Conservation (phyloP, 2,888 invertebrate species). For the Leptopilina myrica region DNA sequence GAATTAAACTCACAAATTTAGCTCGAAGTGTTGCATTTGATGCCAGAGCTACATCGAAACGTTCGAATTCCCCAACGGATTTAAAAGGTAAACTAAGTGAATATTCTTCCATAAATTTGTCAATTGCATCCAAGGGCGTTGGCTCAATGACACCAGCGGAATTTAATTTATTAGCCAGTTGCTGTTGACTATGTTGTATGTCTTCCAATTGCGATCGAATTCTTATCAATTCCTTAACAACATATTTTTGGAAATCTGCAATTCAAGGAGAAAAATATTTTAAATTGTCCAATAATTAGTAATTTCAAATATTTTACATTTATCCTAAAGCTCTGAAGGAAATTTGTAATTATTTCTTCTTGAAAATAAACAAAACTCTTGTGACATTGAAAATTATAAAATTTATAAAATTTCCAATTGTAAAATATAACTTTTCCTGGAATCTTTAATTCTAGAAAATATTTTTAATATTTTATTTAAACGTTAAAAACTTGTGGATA, state of each 20-base stretch:
- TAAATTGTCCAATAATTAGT: too few relatives aligned
- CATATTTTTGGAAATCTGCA: slow-evolving; percentile 24
- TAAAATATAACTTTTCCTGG: too few relatives aligned
- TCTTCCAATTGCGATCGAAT: slow-evolving; percentile 9
- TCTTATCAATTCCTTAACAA: slow-evolving; percentile 18
- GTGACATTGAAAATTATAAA: too few relatives aligned
- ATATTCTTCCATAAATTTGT: slow-evolving; percentile 27
- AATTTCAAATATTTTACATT: not conserved
- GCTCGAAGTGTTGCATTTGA: slow-evolving; percentile 1
- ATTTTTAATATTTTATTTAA: too few relatives aligned
- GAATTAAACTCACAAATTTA: slow-evolving; percentile 15
- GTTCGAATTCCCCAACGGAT: slow-evolving; percentile 18
- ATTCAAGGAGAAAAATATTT: not conserved
- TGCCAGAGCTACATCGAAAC: not conserved
- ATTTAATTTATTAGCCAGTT: not conserved
- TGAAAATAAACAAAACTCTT: too few relatives aligned
- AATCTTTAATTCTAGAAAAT: too few relatives aligned
- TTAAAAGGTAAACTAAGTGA: slow-evolving; percentile 28
- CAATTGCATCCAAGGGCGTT: not conserved
- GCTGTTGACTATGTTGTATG: slow-evolving; percentile 21
- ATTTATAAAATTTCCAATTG: too few relatives aligned
- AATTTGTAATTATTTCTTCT: too few relatives aligned
- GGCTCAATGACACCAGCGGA: not conserved
- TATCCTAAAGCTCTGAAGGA: too few relatives aligned
- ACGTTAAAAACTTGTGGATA: too few relatives aligned